Conservation (phyloP, 2,797 vertebrate species). For the Dipus sagitta region DNA sequence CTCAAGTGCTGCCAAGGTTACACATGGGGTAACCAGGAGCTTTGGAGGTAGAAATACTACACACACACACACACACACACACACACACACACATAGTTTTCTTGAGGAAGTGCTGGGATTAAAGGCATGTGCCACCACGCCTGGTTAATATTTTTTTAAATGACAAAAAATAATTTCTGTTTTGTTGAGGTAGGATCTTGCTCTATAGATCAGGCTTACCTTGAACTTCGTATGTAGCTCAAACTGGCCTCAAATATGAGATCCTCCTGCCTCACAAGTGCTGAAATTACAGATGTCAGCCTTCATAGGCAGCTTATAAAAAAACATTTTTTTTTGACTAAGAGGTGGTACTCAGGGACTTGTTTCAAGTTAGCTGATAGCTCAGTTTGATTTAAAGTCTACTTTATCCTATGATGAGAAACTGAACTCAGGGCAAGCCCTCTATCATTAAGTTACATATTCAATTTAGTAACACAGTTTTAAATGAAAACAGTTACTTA, state of each 20-base stretch:
- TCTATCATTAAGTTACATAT: neutral
- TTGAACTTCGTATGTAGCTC: neutral
- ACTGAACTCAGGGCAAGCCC: neutral
- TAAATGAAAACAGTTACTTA: constrained; percentile 56
- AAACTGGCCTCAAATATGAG: too few relatives aligned
- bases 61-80: too few relatives aligned
- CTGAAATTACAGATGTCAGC: neutral
- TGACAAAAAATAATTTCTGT: too few relatives aligned
- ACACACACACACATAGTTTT: too few relatives aligned
- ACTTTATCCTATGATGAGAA: neutral
- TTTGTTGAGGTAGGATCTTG: neutral
- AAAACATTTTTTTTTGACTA: neutral
- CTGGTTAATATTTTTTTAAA: too few relatives aligned
- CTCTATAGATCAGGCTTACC: neutral
- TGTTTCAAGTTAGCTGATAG: neutral
- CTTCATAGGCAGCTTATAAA: neutral
- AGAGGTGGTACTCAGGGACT: neutral
- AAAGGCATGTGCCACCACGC: too few relatives aligned
- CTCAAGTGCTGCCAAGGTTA: neutral
- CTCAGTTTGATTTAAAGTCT: neutral
- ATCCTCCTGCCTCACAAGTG: neutral
- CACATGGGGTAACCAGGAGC: too few relatives aligned
- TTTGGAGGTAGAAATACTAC: too few relatives aligned
- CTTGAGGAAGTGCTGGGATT: too few relatives aligned
- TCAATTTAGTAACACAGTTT: neutral